A percentile compares a stretch with the other conserved stretches of the same genome.
Evolutionary conservation across 2,797 vertebrate species (phyloP).

Genomic region (Falco cherrug): DNA sequence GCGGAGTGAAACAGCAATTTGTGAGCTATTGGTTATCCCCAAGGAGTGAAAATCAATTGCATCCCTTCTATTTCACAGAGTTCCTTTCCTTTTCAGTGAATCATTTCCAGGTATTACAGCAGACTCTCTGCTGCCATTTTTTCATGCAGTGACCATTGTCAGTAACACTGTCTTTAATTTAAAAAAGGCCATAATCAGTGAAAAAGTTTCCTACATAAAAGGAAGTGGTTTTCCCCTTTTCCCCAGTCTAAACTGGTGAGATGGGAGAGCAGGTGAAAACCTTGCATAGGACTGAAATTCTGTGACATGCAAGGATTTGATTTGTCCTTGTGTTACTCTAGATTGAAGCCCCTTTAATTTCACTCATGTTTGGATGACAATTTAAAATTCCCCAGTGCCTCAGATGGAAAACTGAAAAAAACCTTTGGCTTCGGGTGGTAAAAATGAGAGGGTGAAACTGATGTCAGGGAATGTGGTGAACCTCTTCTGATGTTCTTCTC

Average conservation of each 20-base stretch:
- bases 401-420: neutral
- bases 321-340: neutral
- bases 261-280: neutral
- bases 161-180: neutral
- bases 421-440: neutral
- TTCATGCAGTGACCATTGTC: neutral
- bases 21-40: constrained; percentile 1
- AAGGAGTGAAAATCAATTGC: constrained; percentile 34
- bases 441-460: neutral
- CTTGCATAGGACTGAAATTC: neutral
- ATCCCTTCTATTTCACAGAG: neutral
- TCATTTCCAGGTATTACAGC: neutral
- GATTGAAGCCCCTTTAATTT: neutral
- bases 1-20: constrained; percentile 32
- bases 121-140: neutral
- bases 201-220: neutral
- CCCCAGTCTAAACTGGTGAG: neutral
- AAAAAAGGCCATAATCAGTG: neutral
- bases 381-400: neutral
- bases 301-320: neutral
- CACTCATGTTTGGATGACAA: neutral
- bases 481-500: neutral
- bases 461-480: neutral
- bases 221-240: neutral
- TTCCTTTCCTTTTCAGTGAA: neutral